Conservation (phyloP, 2,888 invertebrate species). For the Eristalis pertinax region DNA sequence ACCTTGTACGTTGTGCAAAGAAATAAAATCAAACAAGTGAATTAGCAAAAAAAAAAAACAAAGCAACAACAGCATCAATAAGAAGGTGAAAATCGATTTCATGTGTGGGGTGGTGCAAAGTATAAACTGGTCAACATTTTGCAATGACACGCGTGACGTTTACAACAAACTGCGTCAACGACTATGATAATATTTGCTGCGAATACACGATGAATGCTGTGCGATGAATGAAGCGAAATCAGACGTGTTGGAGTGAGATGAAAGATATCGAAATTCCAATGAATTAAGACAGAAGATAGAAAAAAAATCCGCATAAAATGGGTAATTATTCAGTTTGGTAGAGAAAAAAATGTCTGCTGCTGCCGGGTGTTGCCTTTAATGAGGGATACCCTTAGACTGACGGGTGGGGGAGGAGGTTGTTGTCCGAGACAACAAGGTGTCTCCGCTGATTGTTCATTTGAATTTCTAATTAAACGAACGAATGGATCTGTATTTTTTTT, state of each 20-base stretch:
- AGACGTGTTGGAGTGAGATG: slow-evolving; percentile 28
- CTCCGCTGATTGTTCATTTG: neutral
- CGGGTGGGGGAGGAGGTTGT: too few relatives aligned
- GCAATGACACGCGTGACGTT: slow-evolving; percentile 56
- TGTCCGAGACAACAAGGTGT: neutral
- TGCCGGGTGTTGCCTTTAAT: neutral
- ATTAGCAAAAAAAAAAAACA: slow-evolving; percentile 54
- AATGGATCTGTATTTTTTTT: neutral
- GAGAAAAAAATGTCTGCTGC: neutral
- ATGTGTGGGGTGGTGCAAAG: slow-evolving; percentile 17
- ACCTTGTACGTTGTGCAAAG: slow-evolving; percentile 62
- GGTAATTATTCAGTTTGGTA: slow-evolving; percentile 33
- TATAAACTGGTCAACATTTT: slow-evolving; percentile 44
- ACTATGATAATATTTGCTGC: neutral
- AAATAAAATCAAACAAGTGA: slow-evolving; percentile 62
- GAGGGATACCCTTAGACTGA: neutral
- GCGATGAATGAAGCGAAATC: slow-evolving; percentile 23
- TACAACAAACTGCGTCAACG: slow-evolving; percentile 4
- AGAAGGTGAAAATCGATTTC: slow-evolving; percentile 54
- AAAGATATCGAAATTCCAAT: slow-evolving; percentile 47
- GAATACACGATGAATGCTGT: slow-evolving; percentile 15
- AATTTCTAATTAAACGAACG: neutral
- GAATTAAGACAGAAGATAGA: slow-evolving; percentile 11
- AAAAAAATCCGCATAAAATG: slow-evolving; percentile 33
- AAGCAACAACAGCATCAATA: slow-evolving; percentile 13